A percentile compares a stretch with the other conserved stretches of the same genome.
Conservation (phyloP, 2,797 vertebrate genomes). For the Zalophus californianus region DNA sequence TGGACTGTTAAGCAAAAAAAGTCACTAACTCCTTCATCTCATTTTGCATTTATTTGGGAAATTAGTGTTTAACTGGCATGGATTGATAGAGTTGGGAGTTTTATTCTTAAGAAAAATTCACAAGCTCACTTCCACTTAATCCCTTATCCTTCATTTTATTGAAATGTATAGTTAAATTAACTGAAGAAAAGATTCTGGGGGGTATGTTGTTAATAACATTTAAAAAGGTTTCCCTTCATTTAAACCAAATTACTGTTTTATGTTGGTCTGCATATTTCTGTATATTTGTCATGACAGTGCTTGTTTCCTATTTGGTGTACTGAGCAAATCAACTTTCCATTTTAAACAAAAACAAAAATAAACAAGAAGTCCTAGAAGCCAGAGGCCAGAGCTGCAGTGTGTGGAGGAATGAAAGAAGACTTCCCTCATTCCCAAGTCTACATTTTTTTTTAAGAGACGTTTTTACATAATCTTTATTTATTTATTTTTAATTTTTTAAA, state of each 20-base stretch:
- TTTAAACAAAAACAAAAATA: constrained; percentile 85
- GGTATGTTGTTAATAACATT: constrained; percentile 88
- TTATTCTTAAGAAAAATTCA: constrained; percentile 89
- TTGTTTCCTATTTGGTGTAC: constrained; percentile 92
- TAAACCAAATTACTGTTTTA: constrained; percentile 84
- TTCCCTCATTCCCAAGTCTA: background rate
- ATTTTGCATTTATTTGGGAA: constrained; percentile 88
- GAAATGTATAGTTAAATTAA: constrained; percentile 82
- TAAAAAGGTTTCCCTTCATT: constrained; percentile 81
- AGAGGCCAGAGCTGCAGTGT: background rate
- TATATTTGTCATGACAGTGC: constrained; percentile 92
- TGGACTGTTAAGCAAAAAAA: constrained; percentile 89
- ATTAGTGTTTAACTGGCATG: constrained; percentile 92
- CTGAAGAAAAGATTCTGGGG: constrained; percentile 86
- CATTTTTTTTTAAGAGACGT: background rate
- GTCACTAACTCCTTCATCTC: constrained; percentile 88
- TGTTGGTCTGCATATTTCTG: constrained; percentile 87
- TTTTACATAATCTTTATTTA: background rate
- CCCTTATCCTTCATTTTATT: constrained; percentile 86
- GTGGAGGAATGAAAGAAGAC: background rate
- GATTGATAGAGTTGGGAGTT: constrained; percentile 86
- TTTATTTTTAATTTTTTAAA: no score
- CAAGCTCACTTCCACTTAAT: constrained; percentile 87
- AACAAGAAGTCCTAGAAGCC: background rate
- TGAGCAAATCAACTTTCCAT: constrained; percentile 93